Evolutionary conservation across 1,140 invertebrate species (phyloP).

Genomic region (Lordiphosa stackelbergi): DNA sequence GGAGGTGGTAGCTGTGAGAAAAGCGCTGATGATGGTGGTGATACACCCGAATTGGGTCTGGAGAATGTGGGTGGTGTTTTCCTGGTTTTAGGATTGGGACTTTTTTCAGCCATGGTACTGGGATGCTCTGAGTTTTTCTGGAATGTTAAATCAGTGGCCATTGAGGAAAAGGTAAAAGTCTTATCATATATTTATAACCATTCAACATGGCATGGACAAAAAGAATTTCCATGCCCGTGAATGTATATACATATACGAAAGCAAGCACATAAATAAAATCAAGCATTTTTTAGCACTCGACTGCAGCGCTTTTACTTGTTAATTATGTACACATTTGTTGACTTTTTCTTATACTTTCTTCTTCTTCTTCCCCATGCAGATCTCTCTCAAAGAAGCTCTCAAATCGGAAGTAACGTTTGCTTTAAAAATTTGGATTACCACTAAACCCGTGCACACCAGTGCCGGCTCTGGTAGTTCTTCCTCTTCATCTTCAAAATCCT

Average conservation of each 20-base stretch:
- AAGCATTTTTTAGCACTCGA: no score
- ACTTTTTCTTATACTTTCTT: not conserved
- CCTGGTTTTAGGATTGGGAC: constrained; percentile 81
- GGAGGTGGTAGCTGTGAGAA: constrained; percentile 65
- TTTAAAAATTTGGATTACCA: constrained; percentile 78
- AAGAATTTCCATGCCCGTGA: no score
- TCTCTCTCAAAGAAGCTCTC: constrained; percentile 80
- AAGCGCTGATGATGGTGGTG: constrained; percentile 52
- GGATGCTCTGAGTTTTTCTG: constrained; percentile 82
- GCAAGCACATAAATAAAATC: no score
- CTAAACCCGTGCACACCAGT: constrained; percentile 65
- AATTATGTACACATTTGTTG: not conserved
- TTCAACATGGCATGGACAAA: no score
- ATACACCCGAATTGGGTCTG: constrained; percentile 78
- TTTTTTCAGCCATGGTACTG: constrained; percentile 78
- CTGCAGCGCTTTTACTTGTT: no score
- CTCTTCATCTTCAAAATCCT: constrained; percentile 27
- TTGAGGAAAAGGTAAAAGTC: constrained; percentile 78
- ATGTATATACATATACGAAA: no score
- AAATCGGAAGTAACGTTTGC: constrained; percentile 80
- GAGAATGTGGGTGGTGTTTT: constrained; percentile 87
- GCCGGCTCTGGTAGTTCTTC: constrained; percentile 46
- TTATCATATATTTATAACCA: no score
- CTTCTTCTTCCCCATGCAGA: constrained; percentile 64
- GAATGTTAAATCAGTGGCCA: constrained; percentile 81